Evolutionary conservation across 2,797 vertebrate species (phyloP).

Genomic region (Poliocrania exsul): DNA sequence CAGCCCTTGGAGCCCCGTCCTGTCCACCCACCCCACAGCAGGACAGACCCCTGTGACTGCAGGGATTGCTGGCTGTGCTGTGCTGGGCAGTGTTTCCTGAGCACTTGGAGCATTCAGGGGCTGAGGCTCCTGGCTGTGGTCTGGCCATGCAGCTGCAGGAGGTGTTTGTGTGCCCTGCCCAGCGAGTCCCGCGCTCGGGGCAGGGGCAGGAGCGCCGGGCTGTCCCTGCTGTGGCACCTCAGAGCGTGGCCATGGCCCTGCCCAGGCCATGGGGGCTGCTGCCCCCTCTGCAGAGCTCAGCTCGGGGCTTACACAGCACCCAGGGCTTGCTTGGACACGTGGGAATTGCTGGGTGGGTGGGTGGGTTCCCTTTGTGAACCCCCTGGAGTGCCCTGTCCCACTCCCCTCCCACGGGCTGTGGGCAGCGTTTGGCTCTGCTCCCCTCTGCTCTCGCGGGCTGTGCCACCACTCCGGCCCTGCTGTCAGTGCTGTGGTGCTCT

Average conservation of each 20-base stretch:
- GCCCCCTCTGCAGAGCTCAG: background rate
- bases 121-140: background rate
- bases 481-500: background rate
- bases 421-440: background rate
- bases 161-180: background rate
- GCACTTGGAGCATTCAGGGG: background rate
- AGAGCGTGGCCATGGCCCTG: rapidly evolving
- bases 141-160: background rate
- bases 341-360: background rate
- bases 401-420: rapidly evolving
- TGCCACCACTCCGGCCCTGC: too few species aligned
- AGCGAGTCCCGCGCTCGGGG: background rate
- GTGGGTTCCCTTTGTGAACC: background rate
- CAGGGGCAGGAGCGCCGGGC: background rate
- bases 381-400: background rate
- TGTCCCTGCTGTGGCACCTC: background rate
- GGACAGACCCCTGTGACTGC: background rate
- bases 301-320: background rate
- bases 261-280: background rate
- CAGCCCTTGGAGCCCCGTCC: background rate
- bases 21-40: background rate
- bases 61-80: background rate
- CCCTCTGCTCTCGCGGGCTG: too few species aligned
- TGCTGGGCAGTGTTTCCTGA: background rate
- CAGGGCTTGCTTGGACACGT: background rate